Evolutionary conservation across 2,797 vertebrate genomes (phyloP).

Genomic region (Myripristis jacobus): DNA sequence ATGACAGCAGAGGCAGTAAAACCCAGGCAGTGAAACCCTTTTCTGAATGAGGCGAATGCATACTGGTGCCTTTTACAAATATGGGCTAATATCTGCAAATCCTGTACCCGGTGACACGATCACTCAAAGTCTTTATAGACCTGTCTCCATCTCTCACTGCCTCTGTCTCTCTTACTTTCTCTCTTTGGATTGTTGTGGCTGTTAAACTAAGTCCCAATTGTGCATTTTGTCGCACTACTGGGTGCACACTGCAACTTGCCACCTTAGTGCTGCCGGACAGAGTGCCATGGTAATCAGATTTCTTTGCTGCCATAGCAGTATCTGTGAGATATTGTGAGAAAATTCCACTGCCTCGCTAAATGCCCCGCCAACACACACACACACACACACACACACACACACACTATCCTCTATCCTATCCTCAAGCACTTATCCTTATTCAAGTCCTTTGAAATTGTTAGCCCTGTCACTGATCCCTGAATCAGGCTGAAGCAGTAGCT

Average conservation of each 20-base stretch:
- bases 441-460: slow-evolving; percentile 23
- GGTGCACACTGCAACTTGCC: slow-evolving; percentile 16
- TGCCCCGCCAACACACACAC: slow-evolving; percentile 1
- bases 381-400: too few relatives aligned
- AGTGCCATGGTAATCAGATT: slow-evolving; percentile 43
- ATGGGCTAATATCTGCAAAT: too few relatives aligned
- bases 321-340: slow-evolving; percentile 45
- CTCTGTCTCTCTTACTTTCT: background rate
- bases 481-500: slow-evolving; percentile 23
- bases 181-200: slow-evolving; percentile 43
- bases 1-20: too few relatives aligned
- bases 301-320: slow-evolving; percentile 1
- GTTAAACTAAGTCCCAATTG: slow-evolving; percentile 41
- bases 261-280: slow-evolving; percentile 8
- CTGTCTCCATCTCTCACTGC: slow-evolving; percentile 3
- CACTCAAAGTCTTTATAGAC: slow-evolving; percentile 32
- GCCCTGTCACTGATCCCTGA: slow-evolving; percentile 32
- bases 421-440: slow-evolving; percentile 48
- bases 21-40: too few relatives aligned
- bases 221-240: slow-evolving; percentile 43
- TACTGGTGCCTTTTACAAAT: too few relatives aligned
- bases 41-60: too few relatives aligned
- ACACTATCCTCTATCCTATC: slow-evolving; percentile 13
- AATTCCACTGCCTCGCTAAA: slow-evolving; percentile 36
- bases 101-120: slow-evolving; percentile 63